Conservation (phyloP, 2,888 invertebrate genomes). For the Drosophila picticornis region DNA sequence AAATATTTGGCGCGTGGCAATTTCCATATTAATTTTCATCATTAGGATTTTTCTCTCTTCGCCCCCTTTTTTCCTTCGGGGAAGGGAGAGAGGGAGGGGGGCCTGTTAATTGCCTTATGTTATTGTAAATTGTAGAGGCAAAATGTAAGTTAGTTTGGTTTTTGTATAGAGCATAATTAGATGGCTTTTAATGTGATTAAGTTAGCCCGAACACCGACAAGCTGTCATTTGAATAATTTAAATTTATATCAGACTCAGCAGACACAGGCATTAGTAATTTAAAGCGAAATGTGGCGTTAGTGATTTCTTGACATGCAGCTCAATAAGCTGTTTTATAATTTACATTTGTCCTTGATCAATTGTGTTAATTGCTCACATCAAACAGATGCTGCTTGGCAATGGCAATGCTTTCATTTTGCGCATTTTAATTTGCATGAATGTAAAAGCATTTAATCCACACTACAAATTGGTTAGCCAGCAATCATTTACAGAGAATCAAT, state of each 20-base stretch:
- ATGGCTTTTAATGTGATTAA: conserved; percentile 57
- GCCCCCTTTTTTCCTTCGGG: neutral
- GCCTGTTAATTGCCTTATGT: conserved; percentile 44
- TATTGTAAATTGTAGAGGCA: conserved; percentile 27
- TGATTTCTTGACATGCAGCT: conserved; percentile 2
- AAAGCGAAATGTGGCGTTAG: neutral
- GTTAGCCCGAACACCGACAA: conserved; percentile 8
- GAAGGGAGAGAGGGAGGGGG: neutral
- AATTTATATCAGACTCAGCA: neutral
- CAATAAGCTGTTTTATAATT: neutral
- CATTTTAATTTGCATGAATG: conserved; percentile 24
- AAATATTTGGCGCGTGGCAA: conserved; percentile 59
- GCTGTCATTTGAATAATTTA: conserved; percentile 17
- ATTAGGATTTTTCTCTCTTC: conserved; percentile 38
- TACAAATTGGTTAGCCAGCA: conserved; percentile 33
- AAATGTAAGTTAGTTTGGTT: conserved; percentile 30
- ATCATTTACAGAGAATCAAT: conserved; percentile 60
- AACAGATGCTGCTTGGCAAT: neutral
- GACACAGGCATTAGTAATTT: neutral
- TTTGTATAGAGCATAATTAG: conserved; percentile 52
- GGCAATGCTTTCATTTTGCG: conserved; percentile 7
- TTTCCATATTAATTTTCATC: conserved; percentile 64
- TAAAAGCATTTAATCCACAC: conserved; percentile 17
- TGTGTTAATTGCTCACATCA: conserved; percentile 12
- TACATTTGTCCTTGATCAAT: neutral